phyloP scores from a whole-genome alignment of 2,113 vertebrate species.

The Eleginops maclovinus region DNA sequence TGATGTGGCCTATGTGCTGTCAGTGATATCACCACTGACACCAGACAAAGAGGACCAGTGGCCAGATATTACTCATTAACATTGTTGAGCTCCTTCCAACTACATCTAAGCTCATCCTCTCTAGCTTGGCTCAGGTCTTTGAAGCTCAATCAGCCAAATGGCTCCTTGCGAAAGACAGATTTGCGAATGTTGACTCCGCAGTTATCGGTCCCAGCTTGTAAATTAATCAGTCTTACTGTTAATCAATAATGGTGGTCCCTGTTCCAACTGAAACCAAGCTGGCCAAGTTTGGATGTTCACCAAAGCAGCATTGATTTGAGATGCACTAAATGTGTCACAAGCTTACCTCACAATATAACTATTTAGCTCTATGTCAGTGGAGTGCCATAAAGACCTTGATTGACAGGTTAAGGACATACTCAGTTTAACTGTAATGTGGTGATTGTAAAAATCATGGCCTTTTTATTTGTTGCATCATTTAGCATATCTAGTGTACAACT shows the following conservation, averaged over 20 bases:
- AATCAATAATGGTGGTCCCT: constrained; percentile 38
- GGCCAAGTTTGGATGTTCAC: constrained; percentile 11
- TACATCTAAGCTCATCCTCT: constrained; percentile 38
- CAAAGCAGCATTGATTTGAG: constrained; percentile 48
- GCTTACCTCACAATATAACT: constrained; percentile 70
- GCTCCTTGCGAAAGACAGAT: constrained; percentile 10
- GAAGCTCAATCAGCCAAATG: constrained; percentile 38
- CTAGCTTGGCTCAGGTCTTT: neutral
- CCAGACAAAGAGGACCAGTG: constrained; percentile 35
- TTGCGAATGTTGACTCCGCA: constrained; percentile 21
- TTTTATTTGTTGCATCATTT: constrained; percentile 1
- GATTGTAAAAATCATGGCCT: constrained; percentile 3
- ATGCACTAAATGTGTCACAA: constrained; percentile 42
- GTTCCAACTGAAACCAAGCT: constrained; percentile 51
- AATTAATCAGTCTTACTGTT: constrained; percentile 50
- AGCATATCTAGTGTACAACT: neutral
- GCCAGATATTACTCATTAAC: constrained; percentile 65
- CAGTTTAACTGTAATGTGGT: constrained; percentile 49
- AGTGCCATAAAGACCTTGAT: neutral
- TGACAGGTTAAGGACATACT: constrained; percentile 42
- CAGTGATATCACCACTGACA: constrained; percentile 57
- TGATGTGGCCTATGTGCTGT: constrained; percentile 49
- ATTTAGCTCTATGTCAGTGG: constrained; percentile 46
- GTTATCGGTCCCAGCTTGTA: constrained; percentile 43
- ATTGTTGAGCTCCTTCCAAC: constrained; percentile 61